These are phyloP conservation scores for Tinamus major DNA, from an alignment of 2,797 vertebrate species.

Conservation along the genomic window DNA sequence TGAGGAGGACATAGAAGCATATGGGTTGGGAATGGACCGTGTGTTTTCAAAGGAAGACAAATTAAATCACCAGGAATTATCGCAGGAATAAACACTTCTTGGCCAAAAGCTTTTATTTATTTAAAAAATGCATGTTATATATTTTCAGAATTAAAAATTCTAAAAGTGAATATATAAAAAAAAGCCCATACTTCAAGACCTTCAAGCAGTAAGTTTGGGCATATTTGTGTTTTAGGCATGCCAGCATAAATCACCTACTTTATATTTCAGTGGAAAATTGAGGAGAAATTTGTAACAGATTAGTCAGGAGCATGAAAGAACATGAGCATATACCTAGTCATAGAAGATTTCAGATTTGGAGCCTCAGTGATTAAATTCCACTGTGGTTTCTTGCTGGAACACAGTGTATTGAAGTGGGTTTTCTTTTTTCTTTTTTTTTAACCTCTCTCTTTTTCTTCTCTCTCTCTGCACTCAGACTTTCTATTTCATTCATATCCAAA, in stretches of 20 bases:
- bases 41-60: constrained; percentile 61
- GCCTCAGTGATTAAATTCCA: neutral
- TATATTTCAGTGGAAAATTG: neutral
- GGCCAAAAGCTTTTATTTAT: constrained; percentile 16
- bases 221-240: neutral
- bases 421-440: neutral
- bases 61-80: constrained; percentile 34
- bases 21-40: constrained; percentile 42
- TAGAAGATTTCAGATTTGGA: neutral
- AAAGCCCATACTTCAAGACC: neutral
- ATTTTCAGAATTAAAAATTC: constrained; percentile 47
- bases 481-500: neutral
- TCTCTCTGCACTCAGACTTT: neutral
- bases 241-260: constrained; percentile 5
- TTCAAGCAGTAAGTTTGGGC: neutral
- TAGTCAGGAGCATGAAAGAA: neutral
- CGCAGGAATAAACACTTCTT: constrained; percentile 40
- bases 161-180: constrained; percentile 2
- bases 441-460: neutral
- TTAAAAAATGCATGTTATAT: constrained; percentile 11
- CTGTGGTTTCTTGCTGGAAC: neutral
- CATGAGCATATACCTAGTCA: neutral
- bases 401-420: fast-evolving
- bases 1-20: constrained; percentile 37
- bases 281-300: neutral